Evolutionary conservation across 2,888 invertebrate species (phyloP).

Genomic region (Hyposoter dolosus): DNA sequence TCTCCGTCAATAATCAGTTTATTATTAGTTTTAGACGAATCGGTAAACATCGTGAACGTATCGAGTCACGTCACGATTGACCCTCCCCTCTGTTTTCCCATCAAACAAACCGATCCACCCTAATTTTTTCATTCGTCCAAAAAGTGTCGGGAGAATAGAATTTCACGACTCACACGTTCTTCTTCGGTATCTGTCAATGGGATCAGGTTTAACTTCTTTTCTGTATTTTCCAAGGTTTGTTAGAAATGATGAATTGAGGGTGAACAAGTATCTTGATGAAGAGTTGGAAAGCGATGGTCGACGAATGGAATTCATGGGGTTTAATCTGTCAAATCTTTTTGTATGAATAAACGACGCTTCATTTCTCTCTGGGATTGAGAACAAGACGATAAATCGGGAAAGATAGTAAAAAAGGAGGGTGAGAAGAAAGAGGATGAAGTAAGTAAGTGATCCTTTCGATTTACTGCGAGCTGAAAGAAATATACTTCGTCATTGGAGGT

Average conservation of each 20-base stretch:
- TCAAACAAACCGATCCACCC: constrained; percentile 29
- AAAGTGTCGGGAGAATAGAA: background rate
- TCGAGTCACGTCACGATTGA: background rate
- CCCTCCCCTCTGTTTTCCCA: constrained; percentile 1
- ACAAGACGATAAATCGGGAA: constrained; percentile 31
- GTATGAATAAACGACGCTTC: constrained; percentile 46
- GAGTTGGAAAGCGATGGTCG: constrained; percentile 23
- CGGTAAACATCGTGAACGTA: constrained; percentile 1
- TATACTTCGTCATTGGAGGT: constrained; percentile 63
- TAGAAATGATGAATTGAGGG: background rate
- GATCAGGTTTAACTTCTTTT: background rate
- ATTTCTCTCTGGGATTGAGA: background rate
- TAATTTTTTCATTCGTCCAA: background rate
- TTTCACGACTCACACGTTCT: background rate
- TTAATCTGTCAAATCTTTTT: constrained; percentile 52
- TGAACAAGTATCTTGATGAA: constrained; percentile 23
- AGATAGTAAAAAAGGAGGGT: constrained; percentile 11
- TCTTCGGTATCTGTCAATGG: background rate
- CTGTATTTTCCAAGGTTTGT: background rate
- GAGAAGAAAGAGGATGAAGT: constrained; percentile 14
- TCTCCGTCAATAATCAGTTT: background rate
- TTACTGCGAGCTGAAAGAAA: constrained; percentile 54
- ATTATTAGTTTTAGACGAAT: background rate
- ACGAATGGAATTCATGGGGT: constrained; percentile 9
- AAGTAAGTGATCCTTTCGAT: constrained; percentile 49